phyloP scores from a whole-genome alignment of 2,797 vertebrate genomes.

The Darevskia nairensis region DNA sequence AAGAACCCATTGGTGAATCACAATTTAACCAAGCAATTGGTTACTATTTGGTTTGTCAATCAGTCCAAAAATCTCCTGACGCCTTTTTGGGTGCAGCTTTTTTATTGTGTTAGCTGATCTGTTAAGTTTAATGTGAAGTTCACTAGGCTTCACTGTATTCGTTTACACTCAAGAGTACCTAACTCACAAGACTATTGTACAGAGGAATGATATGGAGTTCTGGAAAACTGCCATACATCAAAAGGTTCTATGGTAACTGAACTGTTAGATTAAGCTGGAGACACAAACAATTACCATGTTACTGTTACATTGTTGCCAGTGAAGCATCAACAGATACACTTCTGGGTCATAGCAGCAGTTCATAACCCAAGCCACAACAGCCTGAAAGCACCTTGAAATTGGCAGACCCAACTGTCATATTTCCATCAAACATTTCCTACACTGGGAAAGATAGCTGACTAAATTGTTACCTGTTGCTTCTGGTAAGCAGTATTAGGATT shows the following conservation, averaged over 20 bases:
- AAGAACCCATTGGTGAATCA: background rate
- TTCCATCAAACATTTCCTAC: slow-evolving; percentile 11
- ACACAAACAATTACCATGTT: background rate
- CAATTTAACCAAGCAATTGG: background rate
- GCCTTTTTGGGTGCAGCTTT: background rate
- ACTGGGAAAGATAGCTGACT: slow-evolving; percentile 28
- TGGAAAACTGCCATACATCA: background rate
- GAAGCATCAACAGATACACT: background rate
- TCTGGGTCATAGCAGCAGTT: background rate
- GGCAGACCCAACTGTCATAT: background rate
- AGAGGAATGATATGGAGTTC: background rate
- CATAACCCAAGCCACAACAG: background rate
- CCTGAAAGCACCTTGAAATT: background rate
- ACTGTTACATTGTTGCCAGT: background rate
- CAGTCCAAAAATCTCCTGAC: background rate
- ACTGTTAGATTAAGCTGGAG: background rate
- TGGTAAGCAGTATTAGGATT: slow-evolving; percentile 99
- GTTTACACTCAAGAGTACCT: background rate
- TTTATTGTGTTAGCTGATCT: background rate
- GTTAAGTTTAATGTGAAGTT: background rate
- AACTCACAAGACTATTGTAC: background rate
- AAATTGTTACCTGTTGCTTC: slow-evolving; percentile 94
- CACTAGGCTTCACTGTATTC: background rate
- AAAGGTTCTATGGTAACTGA: background rate
- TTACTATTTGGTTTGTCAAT: background rate